A percentile compares a stretch with the other conserved stretches of the same genome.
Conservation (phyloP, 1,140 invertebrate species). For the Micrasema minimum region DNA sequence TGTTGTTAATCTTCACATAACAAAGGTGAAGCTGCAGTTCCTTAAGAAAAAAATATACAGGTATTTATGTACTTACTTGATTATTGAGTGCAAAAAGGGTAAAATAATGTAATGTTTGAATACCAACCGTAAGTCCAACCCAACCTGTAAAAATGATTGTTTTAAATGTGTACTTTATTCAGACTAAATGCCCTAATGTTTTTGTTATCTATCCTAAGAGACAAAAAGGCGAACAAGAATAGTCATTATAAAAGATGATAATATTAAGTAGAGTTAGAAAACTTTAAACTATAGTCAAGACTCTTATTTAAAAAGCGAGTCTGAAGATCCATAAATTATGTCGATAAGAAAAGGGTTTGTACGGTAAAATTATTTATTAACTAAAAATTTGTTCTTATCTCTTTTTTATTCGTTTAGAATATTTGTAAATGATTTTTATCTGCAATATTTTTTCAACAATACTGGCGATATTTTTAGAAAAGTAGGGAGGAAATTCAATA, state of each 20-base stretch:
- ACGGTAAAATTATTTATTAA: background rate
- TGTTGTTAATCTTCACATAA: too few species aligned
- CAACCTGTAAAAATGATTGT: too few species aligned
- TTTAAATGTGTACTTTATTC: too few species aligned
- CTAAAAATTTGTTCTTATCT: background rate
- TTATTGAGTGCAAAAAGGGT: too few species aligned
- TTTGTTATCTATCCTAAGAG: slow-evolving; percentile 7
- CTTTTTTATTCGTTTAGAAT: background rate
- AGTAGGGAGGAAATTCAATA: too few species aligned
- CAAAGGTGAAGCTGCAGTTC: too few species aligned
- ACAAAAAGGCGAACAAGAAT: background rate
- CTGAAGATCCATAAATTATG: slow-evolving; percentile 4
- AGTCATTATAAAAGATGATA: slow-evolving; percentile 9
- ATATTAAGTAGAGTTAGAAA: slow-evolving; percentile 11
- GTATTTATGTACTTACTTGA: too few species aligned
- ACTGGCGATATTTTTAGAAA: too few species aligned
- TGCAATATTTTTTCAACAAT: too few species aligned
- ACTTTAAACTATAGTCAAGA: slow-evolving; percentile 11
- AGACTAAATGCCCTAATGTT: background rate
- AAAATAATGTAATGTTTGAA: too few species aligned
- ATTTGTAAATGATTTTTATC: background rate
- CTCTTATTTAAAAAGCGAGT: background rate
- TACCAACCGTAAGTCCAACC: too few species aligned
- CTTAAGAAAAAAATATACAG: too few species aligned
- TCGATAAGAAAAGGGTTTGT: slow-evolving; percentile 9